Base-by-base conservation (phyloP, 2,888 invertebrate species). In the Caenorhabditis becei region DNA sequence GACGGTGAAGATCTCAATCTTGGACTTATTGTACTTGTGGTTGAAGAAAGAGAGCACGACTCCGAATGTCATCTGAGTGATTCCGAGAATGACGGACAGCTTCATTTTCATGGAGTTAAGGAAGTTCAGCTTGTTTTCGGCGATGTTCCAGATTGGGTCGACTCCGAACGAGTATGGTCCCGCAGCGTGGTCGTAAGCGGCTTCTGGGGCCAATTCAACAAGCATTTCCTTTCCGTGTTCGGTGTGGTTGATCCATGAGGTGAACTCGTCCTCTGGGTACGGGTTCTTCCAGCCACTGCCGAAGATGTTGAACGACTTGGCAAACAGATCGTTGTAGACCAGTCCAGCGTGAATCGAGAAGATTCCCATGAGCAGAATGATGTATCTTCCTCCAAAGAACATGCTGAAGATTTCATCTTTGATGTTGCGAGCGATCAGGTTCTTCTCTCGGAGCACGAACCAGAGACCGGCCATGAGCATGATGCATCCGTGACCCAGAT, bases 391-490 rank as follows among this genome's bases (percentile, higher is more conserved):
- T 20, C 91, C 91, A 84, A 91, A 91, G 85, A 91, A 91, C 87
- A 88, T 91, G 65, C 83, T 82, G 83, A 89, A 89, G 63, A 91
- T 92, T 92, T 92, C 87, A 24, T 79, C 58, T 11, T 59, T 77
- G 69, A 77, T 70, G 49, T 63, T 70, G 47, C 69, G 47, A 23
- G 77, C 62, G 26, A 49, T 54, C 28, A 77, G 77, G 11, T 94
- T 91, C 97, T 97, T 92, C 97, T 98, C 93, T 97, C 98, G 82
- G 10, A 94, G 91, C 61, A 95, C 94, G 96, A 99, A 96, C 65
- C 97, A 93, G 0, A 95, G 59, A 69, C 97, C 97, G 92, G 80
- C 78, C 61, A 83, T 61, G n/a, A 83, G 63, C 96, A 99, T 96
- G 63, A 99, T 93, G 0, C 95, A 58, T 70, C 97, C 97, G 92